phyloP scores from a whole-genome alignment of 2,888 invertebrate genomes.

The Hydrotaea diabolus region DNA sequence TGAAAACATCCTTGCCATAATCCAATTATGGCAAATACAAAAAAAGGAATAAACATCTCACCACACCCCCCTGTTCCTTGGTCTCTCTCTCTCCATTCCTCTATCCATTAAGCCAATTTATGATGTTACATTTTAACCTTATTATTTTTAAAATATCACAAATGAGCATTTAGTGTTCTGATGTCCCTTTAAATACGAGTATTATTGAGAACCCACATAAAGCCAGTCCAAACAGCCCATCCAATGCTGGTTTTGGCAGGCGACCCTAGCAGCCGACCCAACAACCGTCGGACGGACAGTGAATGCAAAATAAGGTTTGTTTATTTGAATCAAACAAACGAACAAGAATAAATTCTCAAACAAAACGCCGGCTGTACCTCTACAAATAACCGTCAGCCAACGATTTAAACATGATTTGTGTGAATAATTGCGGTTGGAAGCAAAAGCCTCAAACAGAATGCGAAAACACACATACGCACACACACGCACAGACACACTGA shows the following conservation, averaged over 20 bases:
- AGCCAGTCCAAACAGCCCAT: not conserved
- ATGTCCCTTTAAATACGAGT: not conserved
- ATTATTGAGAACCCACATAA: conserved; percentile 7
- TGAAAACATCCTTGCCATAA: not conserved
- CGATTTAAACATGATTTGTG: conserved; percentile 60
- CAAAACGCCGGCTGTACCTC: conserved; percentile 13
- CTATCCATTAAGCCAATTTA: conserved; percentile 29
- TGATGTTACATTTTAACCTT: conserved; percentile 21
- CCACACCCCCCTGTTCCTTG: too few species aligned
- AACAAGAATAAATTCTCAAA: not conserved
- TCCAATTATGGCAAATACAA: conserved; percentile 34
- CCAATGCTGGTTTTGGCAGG: not conserved
- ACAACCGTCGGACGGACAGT: not conserved
- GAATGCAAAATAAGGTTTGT: conserved; percentile 26
- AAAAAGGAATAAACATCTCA: not conserved
- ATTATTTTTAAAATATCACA: conserved; percentile 21
- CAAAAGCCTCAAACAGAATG: conserved; percentile 25
- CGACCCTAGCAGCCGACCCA: not conserved
- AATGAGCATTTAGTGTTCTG: conserved; percentile 29
- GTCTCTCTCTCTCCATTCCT: not conserved
- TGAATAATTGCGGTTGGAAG: conserved; percentile 59
- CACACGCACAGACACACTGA: too few species aligned
- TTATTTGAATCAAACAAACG: conserved; percentile 29
- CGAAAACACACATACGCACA: conserved; percentile 4
- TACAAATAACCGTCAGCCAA: conserved; percentile 51